Percentiles rank a stretch among this genome's conserved stretches.
Conservation (phyloP, 2,113 vertebrate species). For the Microcebus jonahi region DNA sequence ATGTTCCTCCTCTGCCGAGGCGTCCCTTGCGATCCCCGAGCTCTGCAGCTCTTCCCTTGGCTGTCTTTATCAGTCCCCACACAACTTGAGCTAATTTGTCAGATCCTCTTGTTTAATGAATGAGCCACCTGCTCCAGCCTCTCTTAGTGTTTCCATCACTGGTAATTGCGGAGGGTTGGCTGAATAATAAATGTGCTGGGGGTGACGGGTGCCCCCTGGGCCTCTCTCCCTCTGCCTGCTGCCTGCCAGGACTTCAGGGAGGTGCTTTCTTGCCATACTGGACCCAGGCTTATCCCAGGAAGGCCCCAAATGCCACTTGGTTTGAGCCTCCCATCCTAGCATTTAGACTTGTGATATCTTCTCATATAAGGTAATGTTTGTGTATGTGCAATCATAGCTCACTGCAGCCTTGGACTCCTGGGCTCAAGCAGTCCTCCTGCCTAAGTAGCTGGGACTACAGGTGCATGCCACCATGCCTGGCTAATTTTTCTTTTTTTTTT, state of each 20-base stretch:
- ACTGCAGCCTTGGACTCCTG: too few species aligned
- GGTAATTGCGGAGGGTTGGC: not conserved
- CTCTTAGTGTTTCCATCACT: not conserved
- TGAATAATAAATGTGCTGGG: not conserved
- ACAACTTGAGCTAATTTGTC: slow-evolving; percentile 17
- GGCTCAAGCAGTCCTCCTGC: too few species aligned
- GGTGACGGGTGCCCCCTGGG: not conserved
- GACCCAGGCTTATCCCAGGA: rapidly evolving
- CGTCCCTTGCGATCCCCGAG: not conserved
- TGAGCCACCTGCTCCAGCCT: slow-evolving; percentile 44
- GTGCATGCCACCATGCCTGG: too few species aligned
- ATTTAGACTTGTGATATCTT: not conserved
- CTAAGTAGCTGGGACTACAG: too few species aligned
- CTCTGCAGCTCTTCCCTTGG: not conserved
- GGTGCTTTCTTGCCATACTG: not conserved
- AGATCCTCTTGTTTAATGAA: slow-evolving; percentile 58
- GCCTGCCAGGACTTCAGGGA: not conserved
- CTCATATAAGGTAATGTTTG: not conserved
- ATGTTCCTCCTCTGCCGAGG: not conserved
- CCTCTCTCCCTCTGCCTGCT: not conserved
- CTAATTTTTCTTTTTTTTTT: not conserved
- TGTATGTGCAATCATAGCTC: not conserved
- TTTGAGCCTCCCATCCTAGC: not conserved
- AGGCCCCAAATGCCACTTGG: not conserved
- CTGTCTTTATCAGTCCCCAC: slow-evolving; percentile 30